These are phyloP conservation scores for Chlorospingus semifuscus DNA, from an alignment of 2,797 vertebrate genomes.

Conservation along the genomic window DNA sequence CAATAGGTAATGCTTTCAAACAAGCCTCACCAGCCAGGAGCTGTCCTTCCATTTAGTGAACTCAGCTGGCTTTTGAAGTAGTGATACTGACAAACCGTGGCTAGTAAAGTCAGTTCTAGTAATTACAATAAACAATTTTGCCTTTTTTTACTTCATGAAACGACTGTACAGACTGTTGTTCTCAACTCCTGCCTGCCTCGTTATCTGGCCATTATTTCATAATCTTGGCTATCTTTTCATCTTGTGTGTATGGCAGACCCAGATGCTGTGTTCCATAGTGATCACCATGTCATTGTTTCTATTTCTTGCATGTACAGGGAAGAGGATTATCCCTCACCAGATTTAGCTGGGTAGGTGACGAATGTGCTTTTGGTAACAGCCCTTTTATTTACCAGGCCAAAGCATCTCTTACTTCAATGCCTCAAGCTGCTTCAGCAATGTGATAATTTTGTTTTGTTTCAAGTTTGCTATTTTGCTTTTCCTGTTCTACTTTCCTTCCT, in stretches of 20 bases:
- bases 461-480: background rate
- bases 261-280: background rate
- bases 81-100: background rate
- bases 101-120: background rate
- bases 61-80: background rate
- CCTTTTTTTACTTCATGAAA: background rate
- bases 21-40: background rate
- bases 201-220: background rate
- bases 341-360: constrained; percentile 96
- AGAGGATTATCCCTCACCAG: constrained; percentile 89
- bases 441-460: background rate
- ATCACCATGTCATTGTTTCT: constrained; percentile 67
- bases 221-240: background rate
- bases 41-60: background rate
- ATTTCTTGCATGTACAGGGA: constrained; percentile 86
- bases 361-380: background rate
- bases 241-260: background rate
- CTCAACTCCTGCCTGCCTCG: background rate
- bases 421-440: background rate
- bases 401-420: background rate
- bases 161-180: background rate
- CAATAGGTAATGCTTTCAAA: background rate
- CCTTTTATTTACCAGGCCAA: constrained; percentile 53
- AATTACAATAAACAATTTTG: background rate
- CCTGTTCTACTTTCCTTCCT: constrained; percentile 9